Evolutionary conservation across 2,888 invertebrate species (phyloP), one percentile per base, ranked within the genome.

Genomic region (Chalcis sispes): DNA sequence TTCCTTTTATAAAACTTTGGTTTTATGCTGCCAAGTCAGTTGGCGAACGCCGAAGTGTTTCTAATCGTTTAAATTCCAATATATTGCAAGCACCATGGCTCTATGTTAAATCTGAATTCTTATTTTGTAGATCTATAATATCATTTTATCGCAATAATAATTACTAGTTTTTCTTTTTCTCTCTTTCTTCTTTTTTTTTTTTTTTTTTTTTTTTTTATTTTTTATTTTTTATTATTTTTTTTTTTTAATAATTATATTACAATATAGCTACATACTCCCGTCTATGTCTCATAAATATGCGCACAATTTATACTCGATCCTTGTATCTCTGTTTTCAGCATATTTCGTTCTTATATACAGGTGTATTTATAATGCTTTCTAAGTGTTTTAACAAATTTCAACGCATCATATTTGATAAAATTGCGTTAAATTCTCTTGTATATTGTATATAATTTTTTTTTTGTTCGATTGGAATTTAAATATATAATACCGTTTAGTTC

Each of bases 241-340:
- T 50, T 66, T 71, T 52, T 5, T 27, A 59, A 61, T 42, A 65
- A 81, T 81, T 85, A 83, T 84, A 80, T 82, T 85, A 84, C 82
- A 84, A 82, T 83, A 83, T 83, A 80, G 67, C 77, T 80, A 81
- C 80, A 81, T 65, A 81, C 56, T 66, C 66, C 48, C 77, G 18
- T 18, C 32, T 42, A 48, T 42, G 61, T 61, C 56, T 50, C 27
- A 18, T 42, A 70, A 64, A 58, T 59, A 52, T 42, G 13, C 42
- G 29, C 29, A 27, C 42, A 58, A 64, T 50, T 48, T n/a, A 62
- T 46, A 23, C n/a, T 52, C 20, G 18, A 25, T 42, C 40, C 50
- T 36, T 15, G 32, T 50, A 40, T 29, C 46, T 50, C 10, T 15
- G 25, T 8, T 58, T 50, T 56, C n/a, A 61, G 18, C 27, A 56